Evolutionary conservation across 2,113 vertebrate species (phyloP).

Genomic region (Zeus faber): DNA sequence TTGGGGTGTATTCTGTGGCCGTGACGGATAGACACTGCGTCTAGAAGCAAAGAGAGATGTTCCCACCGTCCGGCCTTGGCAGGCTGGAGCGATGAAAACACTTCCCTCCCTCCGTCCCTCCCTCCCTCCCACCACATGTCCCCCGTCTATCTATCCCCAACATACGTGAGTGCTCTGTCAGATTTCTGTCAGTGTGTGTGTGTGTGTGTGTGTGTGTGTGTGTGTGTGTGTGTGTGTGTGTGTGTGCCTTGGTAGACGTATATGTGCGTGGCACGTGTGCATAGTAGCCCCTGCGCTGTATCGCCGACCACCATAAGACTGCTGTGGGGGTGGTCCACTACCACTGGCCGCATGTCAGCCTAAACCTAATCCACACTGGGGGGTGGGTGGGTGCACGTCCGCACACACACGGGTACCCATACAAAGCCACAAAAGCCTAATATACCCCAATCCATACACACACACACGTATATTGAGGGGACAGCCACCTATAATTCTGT

Average conservation of each 20-base stretch:
- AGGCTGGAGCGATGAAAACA: conserved; percentile 24
- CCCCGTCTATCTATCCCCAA: conserved; percentile 39
- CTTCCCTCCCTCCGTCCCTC: no score
- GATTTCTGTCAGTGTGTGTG: conserved; percentile 36
- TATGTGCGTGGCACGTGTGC: no score
- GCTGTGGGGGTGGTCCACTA: conserved; percentile 58
- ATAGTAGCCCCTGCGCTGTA: no score
- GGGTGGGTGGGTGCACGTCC: conserved; percentile 17
- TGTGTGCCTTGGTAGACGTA: conserved; percentile 31
- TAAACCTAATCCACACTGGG: conserved; percentile 68
- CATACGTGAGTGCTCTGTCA: conserved; percentile 30
- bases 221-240: conserved; percentile 11
- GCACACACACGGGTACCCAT: background rate
- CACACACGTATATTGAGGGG: conserved; percentile 47
- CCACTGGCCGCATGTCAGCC: conserved; percentile 60
- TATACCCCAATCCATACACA: conserved; percentile 25
- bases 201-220: conserved; percentile 15
- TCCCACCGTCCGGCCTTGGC: conserved; percentile 15
- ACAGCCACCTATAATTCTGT: conserved; percentile 55
- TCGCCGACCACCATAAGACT: conserved; percentile 53
- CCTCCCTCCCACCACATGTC: conserved; percentile 8
- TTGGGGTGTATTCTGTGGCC: no score
- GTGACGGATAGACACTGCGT: no score
- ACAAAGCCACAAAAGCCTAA: background rate
- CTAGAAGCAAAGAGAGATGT: conserved; percentile 6